Conservation (phyloP, 1,140 invertebrate species). For the Chironomus striatipennis region DNA sequence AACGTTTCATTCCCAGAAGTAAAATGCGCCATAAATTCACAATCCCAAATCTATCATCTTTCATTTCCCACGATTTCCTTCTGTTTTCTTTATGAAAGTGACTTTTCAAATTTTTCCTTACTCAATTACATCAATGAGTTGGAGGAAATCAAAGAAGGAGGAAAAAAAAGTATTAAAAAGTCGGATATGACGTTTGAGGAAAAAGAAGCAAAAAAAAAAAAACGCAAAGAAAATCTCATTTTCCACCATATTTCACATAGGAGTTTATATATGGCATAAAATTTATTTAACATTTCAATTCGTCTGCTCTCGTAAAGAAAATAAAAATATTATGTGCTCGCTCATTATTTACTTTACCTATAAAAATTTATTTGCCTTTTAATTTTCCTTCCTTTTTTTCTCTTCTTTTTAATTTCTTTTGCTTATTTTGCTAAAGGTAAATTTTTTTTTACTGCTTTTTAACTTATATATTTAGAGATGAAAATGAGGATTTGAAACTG, state of each 20-base stretch:
- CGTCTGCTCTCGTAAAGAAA: not conserved
- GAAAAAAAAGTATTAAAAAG: not conserved
- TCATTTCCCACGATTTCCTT: too few relatives aligned
- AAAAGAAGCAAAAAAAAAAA: too few relatives aligned
- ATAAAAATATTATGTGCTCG: not conserved
- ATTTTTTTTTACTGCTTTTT: too few relatives aligned
- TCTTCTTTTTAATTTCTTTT: too few relatives aligned
- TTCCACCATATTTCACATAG: not conserved
- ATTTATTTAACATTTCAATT: constrained; percentile 15
- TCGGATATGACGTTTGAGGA: not conserved
- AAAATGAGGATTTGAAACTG: too few relatives aligned
- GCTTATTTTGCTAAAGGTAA: too few relatives aligned
- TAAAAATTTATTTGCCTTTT: constrained; percentile 10
- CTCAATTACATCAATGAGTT: constrained; percentile 13
- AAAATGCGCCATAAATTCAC: too few relatives aligned
- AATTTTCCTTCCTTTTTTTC: not conserved
- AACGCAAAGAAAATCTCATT: not conserved
- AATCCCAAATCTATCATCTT: too few relatives aligned
- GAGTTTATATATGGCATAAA: not conserved
- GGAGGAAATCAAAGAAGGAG: not conserved
- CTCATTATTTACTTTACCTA: not conserved
- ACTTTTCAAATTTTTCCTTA: constrained; percentile 9
- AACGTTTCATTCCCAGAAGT: too few relatives aligned
- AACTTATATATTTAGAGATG: too few relatives aligned
- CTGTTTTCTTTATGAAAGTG: not conserved